These are phyloP conservation scores for Eupsittula cactorum DNA, from an alignment of 2,113 vertebrate species.

Conservation along the genomic window DNA sequence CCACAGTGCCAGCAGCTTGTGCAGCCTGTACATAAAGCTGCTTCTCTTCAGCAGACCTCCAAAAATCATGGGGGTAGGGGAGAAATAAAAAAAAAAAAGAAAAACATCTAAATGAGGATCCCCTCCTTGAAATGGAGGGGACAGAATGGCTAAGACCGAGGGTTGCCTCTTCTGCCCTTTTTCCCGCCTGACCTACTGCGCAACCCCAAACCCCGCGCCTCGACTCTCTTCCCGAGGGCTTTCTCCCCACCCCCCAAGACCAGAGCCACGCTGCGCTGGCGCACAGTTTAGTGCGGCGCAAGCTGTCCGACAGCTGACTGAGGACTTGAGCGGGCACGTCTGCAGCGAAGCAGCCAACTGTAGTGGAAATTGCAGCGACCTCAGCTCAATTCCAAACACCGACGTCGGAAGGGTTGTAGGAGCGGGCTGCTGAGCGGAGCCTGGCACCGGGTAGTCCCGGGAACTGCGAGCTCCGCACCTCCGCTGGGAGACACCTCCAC, in stretches of 20 bases:
- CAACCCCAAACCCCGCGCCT: not conserved
- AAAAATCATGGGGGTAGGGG: no score
- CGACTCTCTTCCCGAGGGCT: not conserved
- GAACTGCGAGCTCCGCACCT: not conserved
- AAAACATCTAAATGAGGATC: not conserved
- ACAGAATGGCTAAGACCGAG: accelerated
- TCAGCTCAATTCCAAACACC: accelerated
- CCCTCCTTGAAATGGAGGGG: not conserved
- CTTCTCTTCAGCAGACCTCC: no score
- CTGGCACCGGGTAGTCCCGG: not conserved
- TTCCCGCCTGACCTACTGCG: not conserved
- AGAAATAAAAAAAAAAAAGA: no score
- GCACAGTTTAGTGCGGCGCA: not conserved
- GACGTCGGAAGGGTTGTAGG: not conserved
- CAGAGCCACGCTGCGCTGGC: not conserved
- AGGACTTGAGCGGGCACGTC: not conserved
- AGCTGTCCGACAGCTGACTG: not conserved
- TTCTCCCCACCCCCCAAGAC: not conserved
- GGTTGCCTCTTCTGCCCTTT: accelerated
- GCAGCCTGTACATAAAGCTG: not conserved
- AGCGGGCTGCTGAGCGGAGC: accelerated
- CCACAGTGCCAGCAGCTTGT: not conserved
- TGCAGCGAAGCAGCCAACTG: not conserved
- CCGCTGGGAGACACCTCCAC: accelerated
- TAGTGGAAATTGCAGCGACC: not conserved